Evolutionary conservation across 2,113 vertebrate species (phyloP), one percentile per base, ranked within the genome.

Genomic region (Boulengeromyrus knoepffleri): DNA sequence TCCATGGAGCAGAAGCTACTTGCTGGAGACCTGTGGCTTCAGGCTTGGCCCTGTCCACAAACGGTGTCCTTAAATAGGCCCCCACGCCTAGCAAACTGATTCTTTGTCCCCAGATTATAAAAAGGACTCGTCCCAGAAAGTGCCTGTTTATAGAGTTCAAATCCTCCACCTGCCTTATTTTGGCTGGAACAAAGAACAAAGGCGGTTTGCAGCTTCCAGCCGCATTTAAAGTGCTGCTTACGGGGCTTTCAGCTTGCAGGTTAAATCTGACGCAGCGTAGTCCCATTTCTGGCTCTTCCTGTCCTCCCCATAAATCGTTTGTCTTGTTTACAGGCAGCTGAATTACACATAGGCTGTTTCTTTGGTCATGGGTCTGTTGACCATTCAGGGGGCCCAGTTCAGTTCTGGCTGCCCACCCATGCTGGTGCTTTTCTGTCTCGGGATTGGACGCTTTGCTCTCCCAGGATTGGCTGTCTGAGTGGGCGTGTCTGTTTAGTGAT

Each of bases 41-140:
- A 66, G 87, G 66, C 88, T 88, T 49, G 62, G 88, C 74, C 88
- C n/a, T 74, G 45, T 46, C 62, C 36, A 17, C 46, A 49, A 66
- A 47, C 62, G 2, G 21, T 66, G 45, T 58, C 13, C 27, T 74
- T 47, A 50, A 27, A 88, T 74, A 42, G 58, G 42, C 7, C 2
- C 10, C 31, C 74, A 80, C 74, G 74, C 74, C 74, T 80, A 24
- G 24, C 39, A 70, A 47, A 45, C 88, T 27, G 58, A 42, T 49
- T 70, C 58, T 70, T 62, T 45, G 56, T 89, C 58, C 31, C 46
- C 46, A 50, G 17, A 89, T 47, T 89, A 77, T 12, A n/a, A 88
- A 58, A 31, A 46, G 8, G 46, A 77, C 45, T 66, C 39, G 17
- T 70, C 56, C 46, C 27, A 27, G 27, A 74, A 46, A 74, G 58